Percentiles rank a stretch among this genome's conserved stretches.
phyloP scores from a whole-genome alignment of 2,113 vertebrate genomes.

The Otocyon megalotis region DNA sequence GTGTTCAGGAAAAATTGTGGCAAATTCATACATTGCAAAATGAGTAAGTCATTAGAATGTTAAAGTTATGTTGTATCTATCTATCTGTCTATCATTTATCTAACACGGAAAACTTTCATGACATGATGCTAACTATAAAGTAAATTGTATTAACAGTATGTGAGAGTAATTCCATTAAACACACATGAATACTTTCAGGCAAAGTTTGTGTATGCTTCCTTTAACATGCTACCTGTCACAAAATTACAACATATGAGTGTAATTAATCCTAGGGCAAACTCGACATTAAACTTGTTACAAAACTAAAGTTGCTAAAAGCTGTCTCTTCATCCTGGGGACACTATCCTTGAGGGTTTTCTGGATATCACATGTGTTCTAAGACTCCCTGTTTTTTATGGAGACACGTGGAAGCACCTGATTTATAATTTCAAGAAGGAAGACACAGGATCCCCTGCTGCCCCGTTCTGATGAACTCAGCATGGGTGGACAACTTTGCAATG shows the following conservation, averaged over 20 bases:
- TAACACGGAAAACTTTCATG: neutral
- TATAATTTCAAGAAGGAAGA: conserved; percentile 41
- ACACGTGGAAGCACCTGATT: neutral
- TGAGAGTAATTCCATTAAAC: neutral
- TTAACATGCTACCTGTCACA: neutral
- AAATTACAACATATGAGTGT: neutral
- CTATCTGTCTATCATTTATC: neutral
- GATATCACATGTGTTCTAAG: neutral
- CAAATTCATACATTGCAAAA: neutral
- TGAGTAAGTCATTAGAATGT: neutral
- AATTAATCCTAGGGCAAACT: neutral
- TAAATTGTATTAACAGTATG: neutral
- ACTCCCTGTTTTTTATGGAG: neutral
- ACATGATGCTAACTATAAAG: neutral
- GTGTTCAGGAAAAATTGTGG: neutral
- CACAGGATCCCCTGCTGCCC: neutral
- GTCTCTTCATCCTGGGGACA: neutral
- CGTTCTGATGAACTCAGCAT: conserved; percentile 39
- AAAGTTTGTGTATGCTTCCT: neutral
- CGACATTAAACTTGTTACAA: neutral
- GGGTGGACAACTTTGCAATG: neutral
- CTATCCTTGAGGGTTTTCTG: neutral
- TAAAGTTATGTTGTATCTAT: neutral
- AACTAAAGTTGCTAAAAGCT: neutral
- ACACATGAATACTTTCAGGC: neutral